These are phyloP conservation scores for Cebus imitator DNA, from an alignment of 2,113 vertebrate genomes.

Conservation along the genomic window DNA sequence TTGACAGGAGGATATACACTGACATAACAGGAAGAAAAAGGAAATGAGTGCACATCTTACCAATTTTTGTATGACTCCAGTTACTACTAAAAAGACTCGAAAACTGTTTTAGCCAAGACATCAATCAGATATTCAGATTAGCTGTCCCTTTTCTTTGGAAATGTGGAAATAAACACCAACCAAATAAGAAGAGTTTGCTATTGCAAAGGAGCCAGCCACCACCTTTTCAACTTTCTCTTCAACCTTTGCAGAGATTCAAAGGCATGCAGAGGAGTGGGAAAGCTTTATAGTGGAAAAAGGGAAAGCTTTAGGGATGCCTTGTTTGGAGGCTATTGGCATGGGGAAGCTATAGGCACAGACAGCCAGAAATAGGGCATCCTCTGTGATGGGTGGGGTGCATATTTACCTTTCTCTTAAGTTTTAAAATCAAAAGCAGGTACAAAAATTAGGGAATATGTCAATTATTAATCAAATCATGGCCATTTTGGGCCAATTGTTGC, in stretches of 20 bases:
- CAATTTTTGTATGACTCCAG: not conserved
- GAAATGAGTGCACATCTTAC: not conserved
- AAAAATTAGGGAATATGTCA: not conserved
- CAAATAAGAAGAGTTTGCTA: not conserved
- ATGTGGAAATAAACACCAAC: not conserved
- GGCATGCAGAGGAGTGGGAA: not conserved
- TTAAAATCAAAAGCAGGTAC: not conserved
- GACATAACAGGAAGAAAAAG: not conserved
- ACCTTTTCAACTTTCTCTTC: not conserved
- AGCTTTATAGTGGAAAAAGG: not conserved
- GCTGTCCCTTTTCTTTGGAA: not conserved
- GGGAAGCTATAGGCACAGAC: not conserved
- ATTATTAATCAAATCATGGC: not conserved
- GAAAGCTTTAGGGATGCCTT: not conserved
- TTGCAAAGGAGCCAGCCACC: not conserved
- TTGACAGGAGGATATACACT: not conserved
- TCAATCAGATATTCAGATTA: not conserved
- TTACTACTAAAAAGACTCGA: not conserved
- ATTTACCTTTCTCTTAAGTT: not conserved
- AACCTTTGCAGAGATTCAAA: not conserved
- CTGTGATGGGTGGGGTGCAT: not conserved
- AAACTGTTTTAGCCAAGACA: not conserved
- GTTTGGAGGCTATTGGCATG: not conserved
- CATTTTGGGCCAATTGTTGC: not conserved
- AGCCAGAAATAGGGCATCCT: not conserved